Conservation (phyloP, 2,888 invertebrate species). For the Sarcophaga carnaria region DNA sequence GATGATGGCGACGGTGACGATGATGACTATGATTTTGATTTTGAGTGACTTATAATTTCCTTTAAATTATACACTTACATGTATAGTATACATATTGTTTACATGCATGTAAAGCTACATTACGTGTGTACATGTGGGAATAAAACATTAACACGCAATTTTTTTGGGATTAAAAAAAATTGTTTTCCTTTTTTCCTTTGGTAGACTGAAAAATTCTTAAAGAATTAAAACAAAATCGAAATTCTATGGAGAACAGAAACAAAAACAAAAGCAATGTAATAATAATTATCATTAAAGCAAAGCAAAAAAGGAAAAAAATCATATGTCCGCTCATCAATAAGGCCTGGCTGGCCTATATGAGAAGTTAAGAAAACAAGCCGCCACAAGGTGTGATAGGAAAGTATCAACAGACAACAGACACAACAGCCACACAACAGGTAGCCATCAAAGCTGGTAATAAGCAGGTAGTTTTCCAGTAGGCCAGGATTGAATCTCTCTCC, state of each 20-base stretch:
- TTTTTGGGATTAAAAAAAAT: conserved; percentile 39
- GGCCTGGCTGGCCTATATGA: not conserved
- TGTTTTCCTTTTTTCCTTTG: conserved; percentile 26
- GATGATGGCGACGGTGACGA: conserved; percentile 24
- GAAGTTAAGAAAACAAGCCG: conserved; percentile 55
- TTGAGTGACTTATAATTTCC: conserved; percentile 69
- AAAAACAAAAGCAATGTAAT: not conserved
- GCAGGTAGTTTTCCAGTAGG: not conserved
- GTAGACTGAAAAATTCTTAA: conserved; percentile 21
- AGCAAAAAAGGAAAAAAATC: not conserved
- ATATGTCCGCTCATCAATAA: not conserved
- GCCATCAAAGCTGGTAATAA: not conserved
- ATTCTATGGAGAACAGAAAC: conserved; percentile 29
- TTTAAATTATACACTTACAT: conserved; percentile 36
- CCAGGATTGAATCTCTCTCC: conserved; percentile 3
- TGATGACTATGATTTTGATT: conserved; percentile 63
- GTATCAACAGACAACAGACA: conserved; percentile 30
- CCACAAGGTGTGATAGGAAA: conserved; percentile 66
- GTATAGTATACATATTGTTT: conserved; percentile 6
- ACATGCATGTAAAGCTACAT: not conserved
- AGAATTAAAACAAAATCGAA: conserved; percentile 14
- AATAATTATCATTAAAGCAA: conserved; percentile 56
- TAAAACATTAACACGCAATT: conserved; percentile 67
- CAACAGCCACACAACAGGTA: conserved; percentile 35
- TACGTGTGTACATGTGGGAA: conserved; percentile 52